Evolutionary conservation across 2,113 vertebrate genomes (phyloP).

Genomic region (Miniopterus natalensis): DNA sequence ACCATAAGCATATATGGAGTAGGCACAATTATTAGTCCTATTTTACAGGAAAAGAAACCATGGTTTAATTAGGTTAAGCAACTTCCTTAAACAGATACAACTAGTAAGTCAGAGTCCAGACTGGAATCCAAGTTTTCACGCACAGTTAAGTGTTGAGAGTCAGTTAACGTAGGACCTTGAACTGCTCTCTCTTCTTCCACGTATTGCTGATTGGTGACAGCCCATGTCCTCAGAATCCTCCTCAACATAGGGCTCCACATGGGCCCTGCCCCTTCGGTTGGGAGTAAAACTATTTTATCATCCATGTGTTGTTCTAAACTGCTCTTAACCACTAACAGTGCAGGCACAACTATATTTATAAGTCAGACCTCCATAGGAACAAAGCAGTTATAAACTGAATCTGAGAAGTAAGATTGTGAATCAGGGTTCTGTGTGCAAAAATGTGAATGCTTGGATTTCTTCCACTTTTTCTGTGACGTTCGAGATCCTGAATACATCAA

Average conservation of each 20-base stretch:
- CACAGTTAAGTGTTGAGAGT: not conserved
- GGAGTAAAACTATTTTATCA: not conserved
- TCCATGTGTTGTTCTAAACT: not conserved
- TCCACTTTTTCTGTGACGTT: not conserved
- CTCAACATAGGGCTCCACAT: not conserved
- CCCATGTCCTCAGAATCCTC: not conserved
- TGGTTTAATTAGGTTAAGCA: not conserved
- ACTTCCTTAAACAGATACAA: not conserved
- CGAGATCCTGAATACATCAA: not conserved
- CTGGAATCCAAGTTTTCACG: not conserved
- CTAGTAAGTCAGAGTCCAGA: not conserved
- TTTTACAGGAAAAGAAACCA: not conserved
- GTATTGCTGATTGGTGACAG: not conserved
- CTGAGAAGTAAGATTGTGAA: not conserved
- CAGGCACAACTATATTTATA: not conserved
- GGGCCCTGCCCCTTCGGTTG: not conserved
- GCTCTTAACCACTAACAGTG: not conserved
- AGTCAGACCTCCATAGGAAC: not conserved
- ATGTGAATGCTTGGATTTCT: not conserved
- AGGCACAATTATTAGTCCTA: not conserved
- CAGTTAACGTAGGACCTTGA: not conserved
- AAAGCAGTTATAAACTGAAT: not conserved
- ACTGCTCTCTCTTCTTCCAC: not conserved
- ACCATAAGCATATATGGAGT: not conserved
- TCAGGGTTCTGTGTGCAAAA: not conserved